Conservation (phyloP, 2,113 vertebrate genomes). For the Mungos mungo region DNA sequence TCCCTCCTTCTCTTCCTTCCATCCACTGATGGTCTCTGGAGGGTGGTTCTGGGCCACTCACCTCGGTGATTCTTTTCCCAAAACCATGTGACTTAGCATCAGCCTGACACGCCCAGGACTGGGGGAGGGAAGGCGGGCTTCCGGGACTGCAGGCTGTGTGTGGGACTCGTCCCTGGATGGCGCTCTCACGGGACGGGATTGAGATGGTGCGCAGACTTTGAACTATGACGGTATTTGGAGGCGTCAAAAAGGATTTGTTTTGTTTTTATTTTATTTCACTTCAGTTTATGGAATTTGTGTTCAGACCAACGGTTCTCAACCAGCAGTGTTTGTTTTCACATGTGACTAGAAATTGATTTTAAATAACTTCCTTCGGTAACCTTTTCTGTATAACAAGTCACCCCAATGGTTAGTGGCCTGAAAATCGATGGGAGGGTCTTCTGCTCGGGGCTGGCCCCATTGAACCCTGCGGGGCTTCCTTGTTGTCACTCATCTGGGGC, state of each 20-base stretch:
- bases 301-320: not conserved
- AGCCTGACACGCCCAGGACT: not conserved
- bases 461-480: not conserved
- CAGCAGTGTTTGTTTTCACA: constrained; percentile 15
- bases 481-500: not conserved
- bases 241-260: constrained; percentile 28
- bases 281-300: constrained; percentile 1
- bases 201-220: not conserved
- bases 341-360: constrained; percentile 29
- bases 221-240: not conserved
- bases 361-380: not conserved
- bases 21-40: not conserved
- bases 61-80: not conserved
- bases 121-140: not conserved
- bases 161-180: not conserved
- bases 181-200: not conserved
- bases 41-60: not conserved
- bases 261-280: not conserved
- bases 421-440: not conserved
- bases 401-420: not conserved
- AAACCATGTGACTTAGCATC: not conserved
- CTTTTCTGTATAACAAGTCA: constrained; percentile 22
- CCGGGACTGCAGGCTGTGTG: not conserved
- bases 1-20: constrained; percentile 3
- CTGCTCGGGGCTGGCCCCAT: not conserved